phyloP scores from a whole-genome alignment of 2,113 vertebrate genomes.

The Hemiscyllium ocellatum region DNA sequence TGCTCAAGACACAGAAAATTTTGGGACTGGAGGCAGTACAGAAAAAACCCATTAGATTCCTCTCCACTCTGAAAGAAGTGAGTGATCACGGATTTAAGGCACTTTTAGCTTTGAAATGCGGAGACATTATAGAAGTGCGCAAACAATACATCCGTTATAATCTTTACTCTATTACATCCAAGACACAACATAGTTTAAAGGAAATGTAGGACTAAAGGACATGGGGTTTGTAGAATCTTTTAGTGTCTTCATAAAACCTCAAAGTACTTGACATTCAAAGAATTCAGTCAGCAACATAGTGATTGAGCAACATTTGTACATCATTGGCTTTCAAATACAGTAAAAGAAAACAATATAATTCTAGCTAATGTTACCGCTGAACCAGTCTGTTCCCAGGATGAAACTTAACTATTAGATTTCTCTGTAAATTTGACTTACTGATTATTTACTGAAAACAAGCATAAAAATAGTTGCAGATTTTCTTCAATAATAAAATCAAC shows the following conservation, averaged over 20 bases:
- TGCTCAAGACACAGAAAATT: not conserved
- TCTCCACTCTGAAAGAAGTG: not conserved
- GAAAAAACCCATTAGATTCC: not conserved
- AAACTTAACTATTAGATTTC: too few relatives aligned
- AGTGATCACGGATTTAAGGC: not conserved
- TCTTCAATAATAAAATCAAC: too few relatives aligned
- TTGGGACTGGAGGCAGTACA: not conserved
- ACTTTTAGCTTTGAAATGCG: not conserved
- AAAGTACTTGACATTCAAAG: not conserved
- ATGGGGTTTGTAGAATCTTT: not conserved
- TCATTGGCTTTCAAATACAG: not conserved
- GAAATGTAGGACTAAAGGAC: not conserved
- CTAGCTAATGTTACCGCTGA: too few relatives aligned
- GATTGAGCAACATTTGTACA: too few relatives aligned
- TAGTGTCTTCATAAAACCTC: not conserved
- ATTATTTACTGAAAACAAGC: too few relatives aligned
- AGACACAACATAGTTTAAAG: not conserved
- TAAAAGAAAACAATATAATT: not conserved
- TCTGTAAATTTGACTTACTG: too few relatives aligned
- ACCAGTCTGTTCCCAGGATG: too few relatives aligned
- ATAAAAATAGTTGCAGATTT: too few relatives aligned
- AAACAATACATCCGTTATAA: too few relatives aligned
- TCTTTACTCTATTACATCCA: not conserved
- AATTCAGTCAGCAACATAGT: not conserved
- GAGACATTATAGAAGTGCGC: too few relatives aligned